Percentiles rank a stretch among this genome's conserved stretches.
Evolutionary conservation across 2,888 invertebrate species (phyloP).

Genomic region (Phalangium opilio): DNA sequence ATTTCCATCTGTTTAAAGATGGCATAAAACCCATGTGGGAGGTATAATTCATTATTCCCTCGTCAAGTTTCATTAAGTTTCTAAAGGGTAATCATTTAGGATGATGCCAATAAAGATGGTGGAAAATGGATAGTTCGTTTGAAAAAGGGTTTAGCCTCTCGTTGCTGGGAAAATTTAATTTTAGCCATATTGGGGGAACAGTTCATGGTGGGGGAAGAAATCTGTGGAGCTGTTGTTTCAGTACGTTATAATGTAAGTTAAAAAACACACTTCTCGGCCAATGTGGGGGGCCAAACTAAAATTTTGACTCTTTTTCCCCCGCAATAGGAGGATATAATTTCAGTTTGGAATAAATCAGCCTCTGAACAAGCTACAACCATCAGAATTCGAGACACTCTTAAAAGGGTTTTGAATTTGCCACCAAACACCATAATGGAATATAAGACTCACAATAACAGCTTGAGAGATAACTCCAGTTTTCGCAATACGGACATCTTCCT

Average conservation of each 20-base stretch:
- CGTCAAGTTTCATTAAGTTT: not conserved
- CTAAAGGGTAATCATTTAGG: slow-evolving; percentile 35
- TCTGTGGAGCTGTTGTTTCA: slow-evolving; percentile 93
- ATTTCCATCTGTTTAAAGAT: slow-evolving; percentile 92
- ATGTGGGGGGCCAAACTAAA: no score
- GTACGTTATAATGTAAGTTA: slow-evolving; percentile 63
- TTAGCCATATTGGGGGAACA: slow-evolving; percentile 91
- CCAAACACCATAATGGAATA: slow-evolving; percentile 87
- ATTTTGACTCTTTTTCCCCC: not conserved
- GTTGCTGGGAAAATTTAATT: slow-evolving; percentile 97
- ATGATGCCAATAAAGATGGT: slow-evolving; percentile 84
- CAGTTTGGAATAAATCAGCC: slow-evolving; percentile 93
- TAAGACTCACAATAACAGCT: slow-evolving; percentile 35
- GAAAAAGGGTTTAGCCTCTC: slow-evolving; percentile 80
- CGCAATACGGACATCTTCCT: no score
- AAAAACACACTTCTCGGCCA: not conserved
- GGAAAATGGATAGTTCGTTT: slow-evolving; percentile 96
- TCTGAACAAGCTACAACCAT: slow-evolving; percentile 72
- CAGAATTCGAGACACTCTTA: slow-evolving; percentile 84
- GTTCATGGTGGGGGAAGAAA: slow-evolving; percentile 95
- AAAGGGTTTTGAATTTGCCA: slow-evolving; percentile 87
- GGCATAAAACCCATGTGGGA: slow-evolving; percentile 99
- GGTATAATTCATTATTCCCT: slow-evolving; percentile 32
- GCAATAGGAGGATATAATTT: slow-evolving; percentile 76
- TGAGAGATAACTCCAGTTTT: slow-evolving; percentile 6